Conservation (phyloP, 2,888 invertebrate species). For the Lacanobia oleracea region DNA sequence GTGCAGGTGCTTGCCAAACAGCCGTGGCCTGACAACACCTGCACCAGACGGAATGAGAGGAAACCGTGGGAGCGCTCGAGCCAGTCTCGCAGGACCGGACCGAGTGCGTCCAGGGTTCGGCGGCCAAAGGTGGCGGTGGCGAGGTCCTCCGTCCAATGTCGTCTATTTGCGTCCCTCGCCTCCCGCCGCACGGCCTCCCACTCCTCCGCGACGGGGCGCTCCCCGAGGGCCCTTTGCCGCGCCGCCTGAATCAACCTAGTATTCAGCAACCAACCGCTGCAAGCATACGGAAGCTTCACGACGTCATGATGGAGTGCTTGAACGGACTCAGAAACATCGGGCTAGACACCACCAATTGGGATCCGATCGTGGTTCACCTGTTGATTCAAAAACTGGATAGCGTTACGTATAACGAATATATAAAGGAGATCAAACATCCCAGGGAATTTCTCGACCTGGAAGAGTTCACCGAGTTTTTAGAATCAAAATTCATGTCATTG, state of each 20-base stretch:
- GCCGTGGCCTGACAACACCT: too few species aligned
- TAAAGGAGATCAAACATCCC: slow-evolving; percentile 6
- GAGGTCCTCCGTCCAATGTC: too few species aligned
- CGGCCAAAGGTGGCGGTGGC: too few species aligned
- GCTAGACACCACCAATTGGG: not conserved
- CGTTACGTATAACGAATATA: slow-evolving; percentile 7
- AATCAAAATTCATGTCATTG: slow-evolving; percentile 11
- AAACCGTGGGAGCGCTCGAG: too few species aligned
- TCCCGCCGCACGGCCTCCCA: too few species aligned
- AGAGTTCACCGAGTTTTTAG: slow-evolving; percentile 2
- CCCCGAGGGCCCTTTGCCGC: too few species aligned
- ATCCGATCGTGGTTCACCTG: not conserved
- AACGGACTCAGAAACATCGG: not conserved
- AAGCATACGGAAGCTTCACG: slow-evolving; percentile 2
- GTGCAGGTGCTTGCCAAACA: too few species aligned
- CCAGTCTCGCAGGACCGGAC: too few species aligned
- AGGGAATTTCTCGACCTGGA: not conserved
- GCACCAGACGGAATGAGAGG: too few species aligned
- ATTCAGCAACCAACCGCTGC: slow-evolving; percentile 6
- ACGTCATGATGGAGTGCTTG: slow-evolving; percentile 7
- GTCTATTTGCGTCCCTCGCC: too few species aligned
- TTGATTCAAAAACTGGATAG: not conserved
- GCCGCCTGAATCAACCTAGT: slow-evolving; percentile 3
- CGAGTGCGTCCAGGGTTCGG: too few species aligned
- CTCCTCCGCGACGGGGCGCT: too few species aligned